These are phyloP conservation scores for Nomada fabriciana DNA, from an alignment of 2,888 invertebrate genomes.

Conservation along the genomic window DNA sequence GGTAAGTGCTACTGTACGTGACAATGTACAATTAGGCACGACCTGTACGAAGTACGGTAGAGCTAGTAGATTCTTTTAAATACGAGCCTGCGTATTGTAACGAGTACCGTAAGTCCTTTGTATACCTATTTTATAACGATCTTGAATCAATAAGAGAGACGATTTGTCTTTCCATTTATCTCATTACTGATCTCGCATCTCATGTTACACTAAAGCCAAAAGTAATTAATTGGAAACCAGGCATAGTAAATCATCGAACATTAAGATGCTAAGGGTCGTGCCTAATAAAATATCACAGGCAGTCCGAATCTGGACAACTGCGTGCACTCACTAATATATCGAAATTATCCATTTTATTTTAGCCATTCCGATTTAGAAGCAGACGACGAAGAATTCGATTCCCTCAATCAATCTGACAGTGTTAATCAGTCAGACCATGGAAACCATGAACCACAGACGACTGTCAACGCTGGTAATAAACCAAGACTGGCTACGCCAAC, in stretches of 20 bases:
- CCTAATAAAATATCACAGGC: slow-evolving; percentile 64
- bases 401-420: slow-evolving; percentile 85
- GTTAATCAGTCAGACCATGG: slow-evolving; percentile 80
- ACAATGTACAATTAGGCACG: slow-evolving; percentile 71
- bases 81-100: slow-evolving; percentile 63
- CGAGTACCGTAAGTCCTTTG: slow-evolving; percentile 64
- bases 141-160: slow-evolving; percentile 11
- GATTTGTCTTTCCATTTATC: neutral
- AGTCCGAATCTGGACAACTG: slow-evolving; percentile 1
- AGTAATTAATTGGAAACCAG: neutral
- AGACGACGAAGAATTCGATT: slow-evolving; percentile 86
- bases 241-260: slow-evolving; percentile 1
- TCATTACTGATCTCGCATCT: slow-evolving; percentile 5
- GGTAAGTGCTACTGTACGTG: slow-evolving; percentile 71
- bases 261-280: slow-evolving; percentile 65
- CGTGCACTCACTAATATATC: slow-evolving; percentile 42
- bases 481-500: slow-evolving; percentile 82
- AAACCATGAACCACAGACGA: slow-evolving; percentile 75
- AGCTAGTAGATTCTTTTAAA: slow-evolving; percentile 70
- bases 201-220: slow-evolving; percentile 11
- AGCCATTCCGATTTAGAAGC: slow-evolving; percentile 87
- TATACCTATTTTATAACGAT: slow-evolving; percentile 43
- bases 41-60: slow-evolving; percentile 76
- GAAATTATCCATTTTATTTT: slow-evolving; percentile 59
- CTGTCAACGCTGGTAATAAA: slow-evolving; percentile 74